These are phyloP conservation scores for Xestia rhomboidea DNA, from an alignment of 2,888 invertebrate genomes.

Conservation along the genomic window DNA sequence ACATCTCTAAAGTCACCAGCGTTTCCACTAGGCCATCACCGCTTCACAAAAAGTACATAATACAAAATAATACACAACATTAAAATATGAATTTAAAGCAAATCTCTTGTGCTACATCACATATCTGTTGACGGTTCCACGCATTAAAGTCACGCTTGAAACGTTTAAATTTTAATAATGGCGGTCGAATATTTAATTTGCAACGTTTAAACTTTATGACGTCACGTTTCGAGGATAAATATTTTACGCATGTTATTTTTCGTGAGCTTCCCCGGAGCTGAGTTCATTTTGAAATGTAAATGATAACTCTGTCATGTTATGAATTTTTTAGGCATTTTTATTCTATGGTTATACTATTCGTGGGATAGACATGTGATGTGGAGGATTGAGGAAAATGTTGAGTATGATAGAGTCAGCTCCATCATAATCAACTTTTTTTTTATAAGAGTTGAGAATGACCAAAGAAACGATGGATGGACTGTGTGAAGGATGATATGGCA, in stretches of 20 bases:
- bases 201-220: conserved; percentile 56
- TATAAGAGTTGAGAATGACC: neutral
- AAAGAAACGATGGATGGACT: neutral
- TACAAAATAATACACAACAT: conserved; percentile 8
- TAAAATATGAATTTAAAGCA: conserved; percentile 40
- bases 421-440: too few relatives aligned
- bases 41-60: neutral
- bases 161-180: conserved; percentile 54
- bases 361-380: too few relatives aligned
- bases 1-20: neutral
- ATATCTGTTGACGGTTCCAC: conserved; percentile 44
- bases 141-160: conserved; percentile 55
- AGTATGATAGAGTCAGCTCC: too few relatives aligned
- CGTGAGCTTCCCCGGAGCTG: conserved; percentile 19
- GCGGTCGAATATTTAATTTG: conserved; percentile 60
- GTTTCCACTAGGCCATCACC: neutral
- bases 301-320: conserved; percentile 17
- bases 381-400: too few relatives aligned
- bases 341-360: too few relatives aligned
- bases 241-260: conserved; percentile 51
- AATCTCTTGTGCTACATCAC: conserved; percentile 42
- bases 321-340: neutral
- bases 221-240: conserved; percentile 62
- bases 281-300: conserved; percentile 37
- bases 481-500: neutral